phyloP scores from a whole-genome alignment of 2,888 invertebrate genomes.

The Drosophila multiciliata region DNA sequence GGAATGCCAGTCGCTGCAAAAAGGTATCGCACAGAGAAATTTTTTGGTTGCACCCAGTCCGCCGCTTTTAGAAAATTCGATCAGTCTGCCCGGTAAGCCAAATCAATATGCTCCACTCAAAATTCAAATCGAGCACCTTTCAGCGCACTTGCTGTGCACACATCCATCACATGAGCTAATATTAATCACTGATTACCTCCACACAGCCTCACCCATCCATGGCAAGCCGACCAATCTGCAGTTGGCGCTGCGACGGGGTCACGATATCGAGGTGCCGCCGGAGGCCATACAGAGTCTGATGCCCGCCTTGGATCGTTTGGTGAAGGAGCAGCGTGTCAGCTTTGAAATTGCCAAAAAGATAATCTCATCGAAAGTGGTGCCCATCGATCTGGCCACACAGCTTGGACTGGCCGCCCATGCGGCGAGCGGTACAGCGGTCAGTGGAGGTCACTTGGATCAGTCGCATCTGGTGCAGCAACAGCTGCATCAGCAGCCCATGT shows the following conservation, averaged over 20 bases:
- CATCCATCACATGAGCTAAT: background rate
- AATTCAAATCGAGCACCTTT: background rate
- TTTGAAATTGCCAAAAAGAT: constrained; percentile 85
- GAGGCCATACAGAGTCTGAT: constrained; percentile 86
- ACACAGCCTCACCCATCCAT: constrained; percentile 88
- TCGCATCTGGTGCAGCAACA: constrained; percentile 61
- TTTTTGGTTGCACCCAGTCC: constrained; percentile 85
- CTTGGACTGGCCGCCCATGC: constrained; percentile 86
- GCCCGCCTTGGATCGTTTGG: constrained; percentile 84
- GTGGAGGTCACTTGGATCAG: constrained; percentile 79
- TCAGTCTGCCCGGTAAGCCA: constrained; percentile 85
- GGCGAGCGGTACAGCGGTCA: constrained; percentile 83
- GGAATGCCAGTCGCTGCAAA: constrained; percentile 91
- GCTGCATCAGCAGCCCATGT: constrained; percentile 82
- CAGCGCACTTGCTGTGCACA: background rate
- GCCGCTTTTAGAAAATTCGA: constrained; percentile 85
- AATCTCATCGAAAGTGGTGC: constrained; percentile 85
- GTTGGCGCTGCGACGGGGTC: constrained; percentile 76
- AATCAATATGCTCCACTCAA: constrained; percentile 5
- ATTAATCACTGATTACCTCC: too few relatives aligned
- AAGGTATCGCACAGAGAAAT: constrained; percentile 85
- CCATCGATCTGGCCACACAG: constrained; percentile 86
- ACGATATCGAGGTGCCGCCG: constrained; percentile 84
- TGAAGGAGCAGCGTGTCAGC: constrained; percentile 85
- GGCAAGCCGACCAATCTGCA: constrained; percentile 82